A percentile compares a stretch with the other conserved stretches of the same genome.
Conservation (phyloP, 2,888 invertebrate species). For the Drosophila lutescens region DNA sequence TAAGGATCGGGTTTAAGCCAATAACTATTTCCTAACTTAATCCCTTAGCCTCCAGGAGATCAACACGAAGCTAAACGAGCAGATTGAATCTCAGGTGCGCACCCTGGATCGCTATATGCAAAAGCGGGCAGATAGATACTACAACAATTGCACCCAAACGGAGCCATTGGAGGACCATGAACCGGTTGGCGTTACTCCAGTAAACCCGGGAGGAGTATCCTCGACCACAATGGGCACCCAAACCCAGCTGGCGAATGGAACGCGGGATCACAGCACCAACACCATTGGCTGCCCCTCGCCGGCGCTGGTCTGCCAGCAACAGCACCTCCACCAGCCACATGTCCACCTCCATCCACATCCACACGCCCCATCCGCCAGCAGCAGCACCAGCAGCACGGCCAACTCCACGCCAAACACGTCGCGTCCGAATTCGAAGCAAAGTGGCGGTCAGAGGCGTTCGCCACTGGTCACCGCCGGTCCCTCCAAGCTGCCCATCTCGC, state of each 20-base stretch:
- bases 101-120: constrained; percentile 82
- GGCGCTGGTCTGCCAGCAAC: constrained; percentile 61
- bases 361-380: constrained; percentile 78
- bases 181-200: background rate
- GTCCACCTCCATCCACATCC: constrained; percentile 43
- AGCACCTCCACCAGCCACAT: constrained; percentile 68
- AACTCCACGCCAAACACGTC: constrained; percentile 83
- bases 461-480: constrained; percentile 37
- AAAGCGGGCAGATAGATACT: constrained; percentile 78
- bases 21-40: background rate
- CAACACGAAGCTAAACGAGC: constrained; percentile 86
- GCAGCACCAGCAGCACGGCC: constrained; percentile 83
- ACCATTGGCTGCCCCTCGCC: constrained; percentile 80
- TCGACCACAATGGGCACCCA: constrained; percentile 55
- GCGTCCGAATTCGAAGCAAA: constrained; percentile 85
- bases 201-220: background rate
- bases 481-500: constrained; percentile 85
- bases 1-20: no score
- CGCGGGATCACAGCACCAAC: constrained; percentile 79
- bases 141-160: constrained; percentile 84
- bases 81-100: constrained; percentile 84
- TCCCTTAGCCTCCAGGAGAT: constrained; percentile 83
- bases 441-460: constrained; percentile 83
- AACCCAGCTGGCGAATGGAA: constrained; percentile 45
- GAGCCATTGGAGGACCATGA: constrained; percentile 66